phyloP scores from a whole-genome alignment of 1,140 invertebrate species.

The Maniola jurtina region DNA sequence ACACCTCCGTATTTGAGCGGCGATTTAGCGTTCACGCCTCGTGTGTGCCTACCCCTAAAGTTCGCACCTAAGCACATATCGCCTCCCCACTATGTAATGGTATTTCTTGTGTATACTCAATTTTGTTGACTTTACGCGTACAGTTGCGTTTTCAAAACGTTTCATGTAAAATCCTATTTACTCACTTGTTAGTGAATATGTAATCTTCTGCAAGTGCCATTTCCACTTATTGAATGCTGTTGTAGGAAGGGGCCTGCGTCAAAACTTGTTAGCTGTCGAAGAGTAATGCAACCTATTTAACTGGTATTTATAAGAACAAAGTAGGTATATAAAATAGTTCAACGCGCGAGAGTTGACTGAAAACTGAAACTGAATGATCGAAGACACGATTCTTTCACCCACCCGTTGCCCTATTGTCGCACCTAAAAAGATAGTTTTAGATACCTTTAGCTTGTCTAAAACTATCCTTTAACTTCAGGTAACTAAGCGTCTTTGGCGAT shows the following conservation, averaged over 20 bases:
- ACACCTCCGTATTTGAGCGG: constrained; percentile 72
- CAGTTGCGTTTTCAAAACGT: constrained; percentile 17
- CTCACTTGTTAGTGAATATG: constrained; percentile 1
- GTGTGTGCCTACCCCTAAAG: constrained; percentile 66
- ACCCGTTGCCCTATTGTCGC: too few species aligned
- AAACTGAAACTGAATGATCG: too few species aligned
- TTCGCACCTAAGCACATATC: constrained; percentile 70
- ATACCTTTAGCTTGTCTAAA: too few species aligned
- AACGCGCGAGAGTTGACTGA: too few species aligned
- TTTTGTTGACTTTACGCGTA: constrained; percentile 23
- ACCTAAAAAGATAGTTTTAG: too few species aligned
- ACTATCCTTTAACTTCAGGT: too few species aligned
- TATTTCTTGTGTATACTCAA: constrained; percentile 42
- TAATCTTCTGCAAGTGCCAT: background rate
- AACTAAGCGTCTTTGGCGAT: too few species aligned
- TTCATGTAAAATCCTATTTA: constrained; percentile 11
- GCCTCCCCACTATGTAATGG: constrained; percentile 56
- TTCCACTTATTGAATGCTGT: background rate
- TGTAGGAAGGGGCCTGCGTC: background rate
- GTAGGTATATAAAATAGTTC: too few species aligned
- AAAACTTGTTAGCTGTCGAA: background rate
- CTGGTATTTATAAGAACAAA: too few species aligned
- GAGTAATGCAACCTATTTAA: too few species aligned
- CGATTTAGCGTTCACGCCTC: constrained; percentile 71
- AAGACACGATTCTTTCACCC: too few species aligned